Conservation (phyloP, 2,888 invertebrate species). For the Caenorhabditis zanzibari region DNA sequence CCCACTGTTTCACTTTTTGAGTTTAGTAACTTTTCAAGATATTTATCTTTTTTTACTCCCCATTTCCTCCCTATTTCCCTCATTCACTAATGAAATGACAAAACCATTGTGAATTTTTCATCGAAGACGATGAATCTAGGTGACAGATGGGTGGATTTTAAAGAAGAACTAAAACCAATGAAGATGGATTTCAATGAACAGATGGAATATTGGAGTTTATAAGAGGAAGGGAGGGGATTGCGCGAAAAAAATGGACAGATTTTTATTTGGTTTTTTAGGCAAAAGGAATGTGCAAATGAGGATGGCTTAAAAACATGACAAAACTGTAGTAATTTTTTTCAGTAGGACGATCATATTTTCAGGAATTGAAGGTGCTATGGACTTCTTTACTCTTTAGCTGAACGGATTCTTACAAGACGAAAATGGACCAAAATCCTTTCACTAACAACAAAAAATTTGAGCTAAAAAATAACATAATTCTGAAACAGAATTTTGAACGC, state of each 20-base stretch:
- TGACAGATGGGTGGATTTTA: constrained; percentile 25
- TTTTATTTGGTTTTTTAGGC: not conserved
- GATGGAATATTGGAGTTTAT: constrained; percentile 19
- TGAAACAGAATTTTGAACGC: no score
- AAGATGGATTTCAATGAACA: constrained; percentile 34
- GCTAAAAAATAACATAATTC: no score
- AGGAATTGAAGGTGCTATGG: no score
- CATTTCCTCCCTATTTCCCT: not conserved
- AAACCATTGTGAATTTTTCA: constrained; percentile 3
- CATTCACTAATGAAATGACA: constrained; percentile 5
- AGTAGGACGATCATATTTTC: no score
- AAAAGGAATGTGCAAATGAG: no score
- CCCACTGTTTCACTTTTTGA: not conserved
- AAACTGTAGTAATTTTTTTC: no score
- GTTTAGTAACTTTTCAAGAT: no score
- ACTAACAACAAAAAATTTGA: no score
- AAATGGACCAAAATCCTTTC: no score
- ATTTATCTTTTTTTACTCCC: no score
- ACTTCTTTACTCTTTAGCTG: no score
- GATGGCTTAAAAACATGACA: not conserved
- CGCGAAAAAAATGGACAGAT: constrained; percentile 11
- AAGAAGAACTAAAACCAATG: not conserved
- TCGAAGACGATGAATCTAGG: constrained; percentile 17
- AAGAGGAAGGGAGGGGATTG: not conserved
- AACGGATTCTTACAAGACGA: no score